A percentile compares a stretch with the other conserved stretches of the same genome.
Conservation (phyloP, 2,888 invertebrate genomes). For the Antheraea yamamai region DNA sequence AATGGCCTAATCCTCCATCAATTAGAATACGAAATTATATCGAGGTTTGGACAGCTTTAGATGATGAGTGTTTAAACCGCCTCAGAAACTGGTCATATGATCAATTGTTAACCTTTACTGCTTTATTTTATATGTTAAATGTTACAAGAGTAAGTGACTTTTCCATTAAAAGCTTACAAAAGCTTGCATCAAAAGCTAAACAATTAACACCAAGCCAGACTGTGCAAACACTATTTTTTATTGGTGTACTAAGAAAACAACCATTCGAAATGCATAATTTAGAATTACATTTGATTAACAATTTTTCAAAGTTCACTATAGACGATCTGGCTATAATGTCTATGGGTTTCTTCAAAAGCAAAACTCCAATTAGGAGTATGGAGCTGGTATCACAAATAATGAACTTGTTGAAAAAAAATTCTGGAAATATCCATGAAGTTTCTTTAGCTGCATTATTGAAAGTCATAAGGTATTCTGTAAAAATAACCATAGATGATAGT, state of each 20-base stretch:
- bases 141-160: constrained; percentile 81
- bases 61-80: constrained; percentile 82
- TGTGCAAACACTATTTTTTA: constrained; percentile 85
- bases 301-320: constrained; percentile 80
- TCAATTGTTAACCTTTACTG: constrained; percentile 81
- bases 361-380: constrained; percentile 82
- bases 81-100: constrained; percentile 75
- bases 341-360: constrained; percentile 90
- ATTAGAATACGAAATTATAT: constrained; percentile 82
- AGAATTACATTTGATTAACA: constrained; percentile 80
- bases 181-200: constrained; percentile 80
- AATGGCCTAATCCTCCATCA: constrained; percentile 78
- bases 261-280: constrained; percentile 84
- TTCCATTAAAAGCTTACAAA: constrained; percentile 76
- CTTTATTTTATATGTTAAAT: constrained; percentile 85
- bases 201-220: constrained; percentile 83
- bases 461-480: constrained; percentile 82
- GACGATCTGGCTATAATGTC: constrained; percentile 87
- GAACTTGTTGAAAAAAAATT: constrained; percentile 71
- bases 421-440: constrained; percentile 83
- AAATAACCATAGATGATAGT: constrained; percentile 62
- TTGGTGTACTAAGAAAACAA: constrained; percentile 82
- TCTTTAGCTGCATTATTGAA: constrained; percentile 85
- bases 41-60: constrained; percentile 86
- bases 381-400: constrained; percentile 77